Base-by-base conservation (phyloP, 2,888 invertebrate genomes). In the Caenorhabditis auriculariae region DNA sequence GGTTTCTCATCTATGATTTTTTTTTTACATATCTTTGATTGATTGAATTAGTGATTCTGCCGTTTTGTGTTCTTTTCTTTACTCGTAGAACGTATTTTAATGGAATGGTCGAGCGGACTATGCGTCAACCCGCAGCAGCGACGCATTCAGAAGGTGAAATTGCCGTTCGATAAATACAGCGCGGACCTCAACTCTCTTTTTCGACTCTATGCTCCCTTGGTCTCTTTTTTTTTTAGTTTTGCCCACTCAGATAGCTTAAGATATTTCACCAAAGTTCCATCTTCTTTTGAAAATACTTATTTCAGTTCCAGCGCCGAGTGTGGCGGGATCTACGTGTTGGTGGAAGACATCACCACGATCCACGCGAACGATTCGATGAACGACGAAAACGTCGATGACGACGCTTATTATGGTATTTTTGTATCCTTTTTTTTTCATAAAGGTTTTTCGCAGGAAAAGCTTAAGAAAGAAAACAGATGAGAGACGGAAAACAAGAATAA, bases 261-360 rank as follows among this genome's bases (percentile, higher is more conserved):
- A 4, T 44, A 28, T 24, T 15, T 17, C 21, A 29, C 23, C 7
- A n/a, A 3, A 17, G 27, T 26, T 19, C 4, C 29, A n/a, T 32
- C 28, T 50, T 39, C 12, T 50, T 60, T 53, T 7, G 5, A 39
- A n/a, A n/a, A n/a, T n/a, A 28, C n/a, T n/a, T n/a, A n/a, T n/a
- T n/a, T n/a, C 57, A 62, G 62, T 23, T 48, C 54, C 32, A 62
- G 62, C 23, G 54, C 62, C 3, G 62, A 62, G 15, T 62, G 57
- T 38, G 62, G 62, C 47, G 62, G 57, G 26, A 62, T 62, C 21
- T 51, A 57, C 38, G 62, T 62, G 0, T 57, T 58, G 54, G 62
- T 62, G 9, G 62, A 62, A 27, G 62, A 62, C 17, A 62, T 62
- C 26, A 62, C 62, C 4, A 15, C 61, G 19, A 46, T 50, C 19